Conservation (phyloP, 2,797 vertebrate genomes). For the Falco columbarius region DNA sequence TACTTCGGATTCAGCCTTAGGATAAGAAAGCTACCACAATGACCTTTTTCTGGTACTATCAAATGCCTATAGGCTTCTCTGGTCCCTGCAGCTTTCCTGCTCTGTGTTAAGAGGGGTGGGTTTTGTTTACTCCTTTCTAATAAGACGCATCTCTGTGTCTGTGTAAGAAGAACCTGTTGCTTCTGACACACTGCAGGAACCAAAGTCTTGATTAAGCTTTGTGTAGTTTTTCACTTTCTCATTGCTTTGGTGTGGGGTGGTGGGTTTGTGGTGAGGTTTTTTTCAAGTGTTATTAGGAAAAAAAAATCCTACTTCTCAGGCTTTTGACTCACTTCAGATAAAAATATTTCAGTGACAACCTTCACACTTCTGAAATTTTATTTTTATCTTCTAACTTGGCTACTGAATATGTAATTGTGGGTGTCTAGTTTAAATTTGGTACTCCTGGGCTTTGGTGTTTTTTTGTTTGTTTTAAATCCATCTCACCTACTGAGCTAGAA, state of each 20-base stretch:
- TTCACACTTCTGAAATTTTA: constrained; percentile 34
- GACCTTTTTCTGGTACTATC: not conserved
- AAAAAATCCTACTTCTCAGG: not conserved
- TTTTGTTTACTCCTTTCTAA: not conserved
- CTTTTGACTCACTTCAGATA: constrained; percentile 56
- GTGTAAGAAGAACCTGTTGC: not conserved
- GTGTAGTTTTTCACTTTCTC: not conserved
- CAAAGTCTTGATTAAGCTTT: not conserved
- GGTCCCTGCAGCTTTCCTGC: not conserved
- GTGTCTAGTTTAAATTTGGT: constrained; percentile 33
- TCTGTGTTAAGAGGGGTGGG: not conserved
- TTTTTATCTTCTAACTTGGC: constrained; percentile 39
- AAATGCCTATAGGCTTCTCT: not conserved
- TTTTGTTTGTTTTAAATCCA: constrained; percentile 37
- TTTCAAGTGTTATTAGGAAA: not conserved
- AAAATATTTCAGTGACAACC: constrained; percentile 52
- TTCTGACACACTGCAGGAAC: not conserved
- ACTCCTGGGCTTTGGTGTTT: not conserved
- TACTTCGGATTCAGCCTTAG: not conserved
- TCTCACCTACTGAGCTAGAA: constrained; percentile 16
- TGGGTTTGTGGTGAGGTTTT: not conserved
- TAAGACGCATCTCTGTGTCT: not conserved
- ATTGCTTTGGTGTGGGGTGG: not conserved
- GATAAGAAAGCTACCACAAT: not conserved
- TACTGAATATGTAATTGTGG: constrained; percentile 39